Percentiles rank a stretch among this genome's conserved stretches.
These are phyloP conservation scores for Nysson spinosus DNA, from an alignment of 2,888 invertebrate species.

Conservation along the genomic window DNA sequence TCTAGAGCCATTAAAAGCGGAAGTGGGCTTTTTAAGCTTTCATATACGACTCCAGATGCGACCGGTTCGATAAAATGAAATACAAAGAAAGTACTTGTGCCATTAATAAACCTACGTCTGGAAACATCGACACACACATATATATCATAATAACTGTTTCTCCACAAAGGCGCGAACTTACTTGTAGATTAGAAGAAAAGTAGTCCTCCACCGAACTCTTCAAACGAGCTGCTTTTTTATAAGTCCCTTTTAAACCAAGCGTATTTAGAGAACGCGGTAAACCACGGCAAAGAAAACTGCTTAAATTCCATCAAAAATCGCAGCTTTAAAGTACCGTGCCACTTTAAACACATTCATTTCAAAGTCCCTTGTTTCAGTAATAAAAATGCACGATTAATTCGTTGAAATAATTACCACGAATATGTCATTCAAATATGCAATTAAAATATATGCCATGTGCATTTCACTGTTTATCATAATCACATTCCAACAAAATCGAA, in stretches of 20 bases:
- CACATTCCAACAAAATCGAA: too few relatives aligned
- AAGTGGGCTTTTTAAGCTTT: too few relatives aligned
- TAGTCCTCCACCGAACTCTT: constrained; percentile 34
- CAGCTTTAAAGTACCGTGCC: not conserved
- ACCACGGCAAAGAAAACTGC: constrained; percentile 18
- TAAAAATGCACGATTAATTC: too few relatives aligned
- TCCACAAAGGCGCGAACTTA: constrained; percentile 40
- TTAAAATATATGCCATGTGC: too few relatives aligned
- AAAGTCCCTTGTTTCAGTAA: too few relatives aligned
- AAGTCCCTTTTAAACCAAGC: constrained; percentile 19
- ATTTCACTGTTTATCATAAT: too few relatives aligned
- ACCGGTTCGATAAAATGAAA: not conserved
- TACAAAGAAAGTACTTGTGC: not conserved
- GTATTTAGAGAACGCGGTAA: constrained; percentile 39
- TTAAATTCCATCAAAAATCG: constrained; percentile 26
- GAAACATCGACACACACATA: not conserved
- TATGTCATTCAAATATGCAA: too few relatives aligned
- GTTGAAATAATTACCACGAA: too few relatives aligned
- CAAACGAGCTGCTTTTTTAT: constrained; percentile 28
- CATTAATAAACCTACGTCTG: not conserved
- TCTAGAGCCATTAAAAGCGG: too few relatives aligned
- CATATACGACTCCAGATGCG: not conserved
- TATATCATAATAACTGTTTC: constrained; percentile 26
- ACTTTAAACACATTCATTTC: constrained; percentile 10
- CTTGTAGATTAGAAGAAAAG: constrained; percentile 44